A percentile compares a stretch with the other conserved stretches of the same genome.
Conservation (phyloP, 2,113 vertebrate species). For the Agapornis roseicollis region DNA sequence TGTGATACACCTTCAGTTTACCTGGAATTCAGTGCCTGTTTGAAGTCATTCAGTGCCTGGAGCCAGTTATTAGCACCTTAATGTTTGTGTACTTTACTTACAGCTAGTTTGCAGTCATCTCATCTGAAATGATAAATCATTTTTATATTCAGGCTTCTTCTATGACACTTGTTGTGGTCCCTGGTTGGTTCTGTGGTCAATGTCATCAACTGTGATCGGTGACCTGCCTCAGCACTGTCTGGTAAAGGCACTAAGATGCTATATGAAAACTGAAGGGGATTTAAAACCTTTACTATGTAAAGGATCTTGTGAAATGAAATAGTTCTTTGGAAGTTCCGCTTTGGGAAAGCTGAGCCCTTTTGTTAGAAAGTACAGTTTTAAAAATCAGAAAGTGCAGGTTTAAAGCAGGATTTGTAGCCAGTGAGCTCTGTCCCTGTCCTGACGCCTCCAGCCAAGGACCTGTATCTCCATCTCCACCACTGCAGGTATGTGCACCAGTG, state of each 20-base stretch:
- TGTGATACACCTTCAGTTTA: background rate
- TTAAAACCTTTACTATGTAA: background rate
- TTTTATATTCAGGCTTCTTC: background rate
- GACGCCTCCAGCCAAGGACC: background rate
- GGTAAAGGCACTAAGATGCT: background rate
- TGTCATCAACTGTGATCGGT: background rate
- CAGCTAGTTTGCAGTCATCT: background rate
- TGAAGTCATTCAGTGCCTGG: background rate
- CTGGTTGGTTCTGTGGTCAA: background rate
- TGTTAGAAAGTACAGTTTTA: background rate
- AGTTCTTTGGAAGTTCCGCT: background rate
- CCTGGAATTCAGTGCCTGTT: background rate
- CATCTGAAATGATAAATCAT: background rate
- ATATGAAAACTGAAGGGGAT: background rate
- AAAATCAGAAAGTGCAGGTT: background rate
- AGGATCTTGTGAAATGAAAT: background rate
- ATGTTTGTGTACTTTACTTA: background rate
- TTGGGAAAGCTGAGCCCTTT: background rate
- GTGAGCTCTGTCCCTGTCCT: background rate
- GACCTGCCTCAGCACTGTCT: background rate
- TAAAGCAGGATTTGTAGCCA: background rate
- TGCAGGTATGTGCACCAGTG: fast-evolving
- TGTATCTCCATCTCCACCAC: fast-evolving
- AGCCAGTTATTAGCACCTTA: background rate
- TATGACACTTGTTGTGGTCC: background rate